Base-by-base conservation (phyloP, 1,140 invertebrate genomes). In the Drosophila malerkotliana region DNA sequence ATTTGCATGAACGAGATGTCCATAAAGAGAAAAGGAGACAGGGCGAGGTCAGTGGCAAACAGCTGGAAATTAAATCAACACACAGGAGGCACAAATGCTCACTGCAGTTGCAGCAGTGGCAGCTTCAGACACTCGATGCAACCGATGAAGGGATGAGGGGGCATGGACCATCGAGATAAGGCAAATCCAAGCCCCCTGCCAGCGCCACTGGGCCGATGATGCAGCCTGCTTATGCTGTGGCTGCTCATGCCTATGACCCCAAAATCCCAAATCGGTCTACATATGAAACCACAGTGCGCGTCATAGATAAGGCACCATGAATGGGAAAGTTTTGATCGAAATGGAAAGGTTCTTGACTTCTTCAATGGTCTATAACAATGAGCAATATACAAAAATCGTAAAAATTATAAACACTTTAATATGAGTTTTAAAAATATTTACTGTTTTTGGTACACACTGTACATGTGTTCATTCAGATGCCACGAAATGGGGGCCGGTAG, bases 251-350 rank as follows among this genome's bases (percentile, higher is more conserved):
- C 62, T 76, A 76, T 76, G 73, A 76, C 73, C 72, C 71, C 72
- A 68, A 77, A 77, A 77, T 76, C 73, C 73, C 73, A 69, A 60
- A 76, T 68, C 56, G 63, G 47, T 73, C 51, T 51, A 76, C 63
- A 76, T 66, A 76, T 52, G 48, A 56, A 58, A 28, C 14, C 7
- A 75, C 59, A 66, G 64, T 68, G 45, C 14, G 64, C 34, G 41
- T 10, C 48, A 56, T 32, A 44, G 24, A 56, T 49, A 32, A 24
- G 21, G 14, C 6, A 44, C 18, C 15, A 44, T 44, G 4, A 44
- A 44, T 44, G 14, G 34, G 10, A 37, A 37, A 9, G 2, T 32
- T 37, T 12, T 37, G 9, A n/a, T 15, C 1, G 14, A 2, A 44
- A 44, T 44, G 5, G 14, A 44, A 44, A 44, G 15, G 14, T 44